Conservation (phyloP, 2,797 vertebrate genomes). For the Gymnothorax javanicus region DNA sequence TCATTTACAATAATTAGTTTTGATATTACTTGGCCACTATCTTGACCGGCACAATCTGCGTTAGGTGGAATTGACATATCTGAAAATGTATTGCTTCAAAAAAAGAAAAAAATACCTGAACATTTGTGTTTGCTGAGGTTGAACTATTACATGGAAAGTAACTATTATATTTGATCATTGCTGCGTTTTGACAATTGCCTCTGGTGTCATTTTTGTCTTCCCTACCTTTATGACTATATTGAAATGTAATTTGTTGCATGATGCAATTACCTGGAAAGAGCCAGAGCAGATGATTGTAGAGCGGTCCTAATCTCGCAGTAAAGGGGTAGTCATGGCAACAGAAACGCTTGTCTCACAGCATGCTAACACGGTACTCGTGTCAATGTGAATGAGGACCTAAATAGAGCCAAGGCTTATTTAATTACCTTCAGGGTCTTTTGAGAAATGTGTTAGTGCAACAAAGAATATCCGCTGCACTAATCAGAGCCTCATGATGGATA, state of each 20-base stretch:
- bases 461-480: background rate
- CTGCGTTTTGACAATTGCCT: background rate
- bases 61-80: background rate
- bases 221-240: background rate
- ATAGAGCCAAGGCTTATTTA: background rate
- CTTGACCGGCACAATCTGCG: too few relatives aligned
- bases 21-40: background rate
- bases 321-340: constrained; percentile 3
- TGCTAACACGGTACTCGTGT: background rate
- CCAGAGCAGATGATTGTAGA: background rate
- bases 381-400: background rate
- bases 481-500: background rate
- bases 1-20: background rate
- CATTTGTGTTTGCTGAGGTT: background rate
- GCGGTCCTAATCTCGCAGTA: background rate
- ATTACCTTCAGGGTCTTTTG: background rate
- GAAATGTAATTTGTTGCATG: background rate
- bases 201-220: background rate
- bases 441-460: background rate
- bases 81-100: background rate
- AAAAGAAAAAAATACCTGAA: background rate
- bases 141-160: background rate
- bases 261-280: background rate
- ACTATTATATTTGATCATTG: background rate
- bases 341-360: background rate